Evolutionary conservation across 2,113 vertebrate species (phyloP), one percentile per base, ranked within the genome.

Genomic region (Trichomycterus rosablanca): DNA sequence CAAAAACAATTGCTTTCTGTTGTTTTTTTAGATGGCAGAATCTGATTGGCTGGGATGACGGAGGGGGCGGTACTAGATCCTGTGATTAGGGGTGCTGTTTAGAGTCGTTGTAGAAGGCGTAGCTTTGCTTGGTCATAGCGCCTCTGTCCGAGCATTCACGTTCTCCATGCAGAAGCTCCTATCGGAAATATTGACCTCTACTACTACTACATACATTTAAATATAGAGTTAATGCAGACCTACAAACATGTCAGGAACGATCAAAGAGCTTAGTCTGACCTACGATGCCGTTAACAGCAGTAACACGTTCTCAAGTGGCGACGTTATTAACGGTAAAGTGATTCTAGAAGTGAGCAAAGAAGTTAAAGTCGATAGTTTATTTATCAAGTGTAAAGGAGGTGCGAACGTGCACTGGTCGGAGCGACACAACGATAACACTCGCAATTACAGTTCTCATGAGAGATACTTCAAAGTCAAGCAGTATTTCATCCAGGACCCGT

Each of bases 391-490:
- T 0, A 87, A 79, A 24, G 85, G 86, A 2, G 84, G 86, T 22
- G 80, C 81, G 0, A 0, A 69, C 0, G 83, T 84, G 0, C 43
- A 7, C 0, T 87, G 86, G 86, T 64, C 71, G 1, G 35, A 23
- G 7, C 58, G 5, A 1, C 10, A 1, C 0, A 70, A 67, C 5
- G 71, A 76, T 1, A 1, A 0, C 2, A 72, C 1, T 0, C 0
- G 26, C 0, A 58, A 50, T 0, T 81, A 83, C 65, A 42, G 28
- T 0, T 62, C 74, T 2, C 35, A 73, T 24, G 74, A 35, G 11
- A 80, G 79, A 73, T 82, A 78, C 10, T 88, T 86, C 40, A 88
- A 88, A 59, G n/a, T 81, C 16, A 86, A 83, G 49, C 59, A 80
- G 16, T 74, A 77, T 32, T 55, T 88, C 0, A 76, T 82, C 24